Base-by-base conservation (phyloP, 2,797 vertebrate genomes). In the Lerista edwardsae region DNA sequence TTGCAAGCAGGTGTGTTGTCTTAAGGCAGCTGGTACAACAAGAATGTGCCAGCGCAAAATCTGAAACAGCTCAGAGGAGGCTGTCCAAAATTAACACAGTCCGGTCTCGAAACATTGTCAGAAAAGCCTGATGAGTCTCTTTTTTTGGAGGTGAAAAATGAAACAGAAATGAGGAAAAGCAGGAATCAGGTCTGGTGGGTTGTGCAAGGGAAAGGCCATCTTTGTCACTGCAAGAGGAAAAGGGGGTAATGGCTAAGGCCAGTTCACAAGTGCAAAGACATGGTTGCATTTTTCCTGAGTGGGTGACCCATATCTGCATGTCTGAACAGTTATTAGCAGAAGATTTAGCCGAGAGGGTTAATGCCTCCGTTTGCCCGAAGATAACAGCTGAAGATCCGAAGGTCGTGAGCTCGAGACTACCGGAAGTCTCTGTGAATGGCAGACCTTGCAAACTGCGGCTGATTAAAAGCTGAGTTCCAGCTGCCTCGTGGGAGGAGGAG, bases 21-120 rank as follows among this genome's bases (percentile, higher is more conserved):
- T 61, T 91, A 94, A 88, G 89, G 94, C 96, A 96, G 95, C 96
- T 97, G 96, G 91, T 92, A 95, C 91, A 96, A 96, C 95, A 96
- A 90, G 83, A 11, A 89, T 39, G 3, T 93, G 95, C 95, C 96
- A 87, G 90, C 81, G 76, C 91, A 17, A 76, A 92, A 93, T 89
- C 94, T 34, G 79, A 94, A 94, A 91, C 82, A 21, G 90, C 91
- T 87, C 89, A 1, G 11, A 75, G 36, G 62, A 68, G 41, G 36
- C 65, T 1, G 77, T 93, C 95, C 96, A 96, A 96, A 90, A 96
- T 90, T 39, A 96, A 96, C 91, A 96, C 11, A 90, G 85, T 87
- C 80, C 4, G 86, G 80, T 55, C 88, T 62, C 29, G 82, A 90
- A 83, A 90, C n/a, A 82, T 84, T 82, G 91, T n/a, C 93, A 86